Evolutionary conservation across 2,113 vertebrate genomes (phyloP), one percentile per base, ranked within the genome.

Genomic region (Candoia aspera): DNA sequence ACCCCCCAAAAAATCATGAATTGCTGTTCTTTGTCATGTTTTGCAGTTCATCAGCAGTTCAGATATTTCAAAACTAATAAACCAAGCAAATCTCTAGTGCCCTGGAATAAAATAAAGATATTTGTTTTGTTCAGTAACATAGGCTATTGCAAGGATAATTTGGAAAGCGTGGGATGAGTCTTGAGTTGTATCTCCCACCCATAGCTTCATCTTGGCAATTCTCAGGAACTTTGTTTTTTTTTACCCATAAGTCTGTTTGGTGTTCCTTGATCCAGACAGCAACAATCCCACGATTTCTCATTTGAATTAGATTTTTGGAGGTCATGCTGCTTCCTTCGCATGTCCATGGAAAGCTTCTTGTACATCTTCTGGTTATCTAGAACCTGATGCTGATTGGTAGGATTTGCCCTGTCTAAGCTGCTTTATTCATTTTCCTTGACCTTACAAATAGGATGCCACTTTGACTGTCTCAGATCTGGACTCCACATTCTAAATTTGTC

Each of bases 211-310:
- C 33, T 24, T 84, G 73, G 73, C 86, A 58, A 37, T 91, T 93
- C 92, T 91, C 90, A 91, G 42, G 54, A 68, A 33, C 42, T 60
- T 73, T 86, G 54, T 92, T 86, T 64, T 90, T 90, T 33, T 92
- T 92, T 73, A 90, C 90, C 79, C 90, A 91, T 55, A 91, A 88
- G 6, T 64, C 92, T 87, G 54, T 60, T 83, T 9, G 85, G 84
- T 90, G 73, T 86, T 90, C 73, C 9, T 58, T 68, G 84, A 73
- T 93, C 29, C 54, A 91, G 73, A 89, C 33, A 90, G 83, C 58
- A 91, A 84, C 59, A 88, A 60, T 89, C 87, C 93, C 93, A 89
- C 54, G 60, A 88, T 84, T 89, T 33, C 90, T 89, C 29, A 90
- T 64, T 29, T 73, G 87, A 91, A 57, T 46, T 29, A 93, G 86